Base-by-base conservation (phyloP, 2,888 invertebrate genomes). In the Cryptocephalus moraei region DNA sequence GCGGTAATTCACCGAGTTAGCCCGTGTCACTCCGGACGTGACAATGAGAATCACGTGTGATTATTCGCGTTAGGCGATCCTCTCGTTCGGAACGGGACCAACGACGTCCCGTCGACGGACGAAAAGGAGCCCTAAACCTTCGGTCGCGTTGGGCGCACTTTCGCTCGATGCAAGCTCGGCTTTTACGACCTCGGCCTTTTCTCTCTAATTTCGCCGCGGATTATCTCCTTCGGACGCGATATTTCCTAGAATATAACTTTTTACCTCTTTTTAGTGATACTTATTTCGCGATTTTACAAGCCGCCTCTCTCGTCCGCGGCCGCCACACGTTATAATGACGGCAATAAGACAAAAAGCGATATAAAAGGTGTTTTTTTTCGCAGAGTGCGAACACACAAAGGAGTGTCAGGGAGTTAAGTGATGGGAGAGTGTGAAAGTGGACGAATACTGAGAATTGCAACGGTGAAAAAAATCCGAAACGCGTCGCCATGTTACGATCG, bases 1-100 rank as follows among this genome's bases (percentile, higher is more conserved):
- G 60, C 62, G 58, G 59, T 63, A 64, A 65, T 65, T 66, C 61
- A 58, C 60, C 59, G 60, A 63, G 57, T 64, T 62, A 59, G 59
- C 62, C 22, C 64, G 59, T 66, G 66, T 66, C 66, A 66, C 62
- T 63, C 59, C 59, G 66, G 58, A 66, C 66, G 67, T 66, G 67
- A 66, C 65, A 65, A 63, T 61, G 62, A 59, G 59, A 56, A 62
- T 62, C 65, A 63, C 64, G 63, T 61, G 62, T 60, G 61, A 61
- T 62, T 61, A 62, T 55, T 52, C 55, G 57, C 56, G 55, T 59
- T 57, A 58, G 49, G 47, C 39, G 43, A 43, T 53, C 48, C 51
- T 49, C 48, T 47, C 48, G 44, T 40, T 43, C 39, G 33, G 41
- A 22, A 31, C 12, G 32, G 14, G n/a, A 38, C 33, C 13, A 13